These are phyloP conservation scores for Drosophila prolongata DNA, from an alignment of 2,888 invertebrate species.

Conservation along the genomic window DNA sequence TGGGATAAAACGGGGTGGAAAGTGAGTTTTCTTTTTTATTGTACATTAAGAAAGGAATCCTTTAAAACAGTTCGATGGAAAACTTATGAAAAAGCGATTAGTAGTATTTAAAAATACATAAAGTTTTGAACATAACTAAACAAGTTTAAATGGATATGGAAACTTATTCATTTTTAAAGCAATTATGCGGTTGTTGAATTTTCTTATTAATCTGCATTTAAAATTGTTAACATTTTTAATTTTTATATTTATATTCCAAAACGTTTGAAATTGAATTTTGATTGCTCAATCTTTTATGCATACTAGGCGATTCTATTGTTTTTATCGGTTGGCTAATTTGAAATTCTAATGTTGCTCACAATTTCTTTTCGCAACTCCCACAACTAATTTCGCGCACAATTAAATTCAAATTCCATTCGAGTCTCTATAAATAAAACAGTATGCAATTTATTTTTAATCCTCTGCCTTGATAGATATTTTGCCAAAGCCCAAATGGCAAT, in stretches of 20 bases:
- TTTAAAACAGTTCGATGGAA: background rate
- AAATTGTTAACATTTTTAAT: background rate
- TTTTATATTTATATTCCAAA: background rate
- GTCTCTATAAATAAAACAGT: slow-evolving; percentile 31
- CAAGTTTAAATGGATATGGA: too few species aligned
- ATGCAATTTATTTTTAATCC: slow-evolving; percentile 53
- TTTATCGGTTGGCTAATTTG: slow-evolving; percentile 6
- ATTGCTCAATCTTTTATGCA: slow-evolving; percentile 16
- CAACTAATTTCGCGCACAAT: slow-evolving; percentile 35
- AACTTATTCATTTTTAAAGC: too few species aligned
- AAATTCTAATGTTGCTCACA: background rate
- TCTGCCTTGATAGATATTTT: slow-evolving; percentile 41
- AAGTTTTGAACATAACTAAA: too few species aligned
- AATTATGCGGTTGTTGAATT: too few species aligned
- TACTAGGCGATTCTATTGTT: slow-evolving; percentile 9
- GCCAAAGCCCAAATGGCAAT: slow-evolving; percentile 50
- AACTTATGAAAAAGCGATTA: background rate
- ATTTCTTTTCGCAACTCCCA: slow-evolving; percentile 5
- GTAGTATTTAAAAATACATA: too few species aligned
- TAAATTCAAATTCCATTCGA: slow-evolving; percentile 29
- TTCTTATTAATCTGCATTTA: background rate
- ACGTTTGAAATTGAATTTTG: background rate
- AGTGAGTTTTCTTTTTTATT: slow-evolving; percentile 3
- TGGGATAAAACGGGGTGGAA: background rate
- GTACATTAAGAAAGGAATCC: background rate